phyloP scores from a whole-genome alignment of 2,113 vertebrate species.

The Mesoclemmys tuberculata region DNA sequence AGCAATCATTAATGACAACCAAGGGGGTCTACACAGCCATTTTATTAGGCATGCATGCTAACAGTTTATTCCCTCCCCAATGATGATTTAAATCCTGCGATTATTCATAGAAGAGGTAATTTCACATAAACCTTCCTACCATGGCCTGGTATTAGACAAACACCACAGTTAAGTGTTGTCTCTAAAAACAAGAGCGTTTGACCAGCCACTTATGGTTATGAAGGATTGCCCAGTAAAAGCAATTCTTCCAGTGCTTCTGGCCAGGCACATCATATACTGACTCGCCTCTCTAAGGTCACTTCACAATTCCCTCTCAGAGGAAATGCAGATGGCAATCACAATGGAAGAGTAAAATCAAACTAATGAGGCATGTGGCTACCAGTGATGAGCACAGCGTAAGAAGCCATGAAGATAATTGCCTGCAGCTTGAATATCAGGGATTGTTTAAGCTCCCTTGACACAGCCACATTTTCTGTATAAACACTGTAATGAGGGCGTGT shows the following conservation, averaged over 20 bases:
- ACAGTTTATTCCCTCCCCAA: neutral
- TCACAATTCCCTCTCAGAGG: neutral
- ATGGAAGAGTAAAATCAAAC: neutral
- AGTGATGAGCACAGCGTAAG: neutral
- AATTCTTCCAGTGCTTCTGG: neutral
- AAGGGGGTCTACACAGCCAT: neutral
- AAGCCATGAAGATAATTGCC: neutral
- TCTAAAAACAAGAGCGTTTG: neutral
- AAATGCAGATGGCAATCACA: neutral
- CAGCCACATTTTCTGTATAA: neutral
- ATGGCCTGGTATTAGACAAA: neutral
- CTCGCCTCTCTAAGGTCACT: neutral
- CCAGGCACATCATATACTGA: neutral
- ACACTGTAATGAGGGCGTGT: neutral
- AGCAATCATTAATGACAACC: neutral
- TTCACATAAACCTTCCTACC: neutral
- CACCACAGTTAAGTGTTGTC: neutral
- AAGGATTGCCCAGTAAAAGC: neutral
- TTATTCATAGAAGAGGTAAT: neutral
- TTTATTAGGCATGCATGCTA: neutral
- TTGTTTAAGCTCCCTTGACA: neutral
- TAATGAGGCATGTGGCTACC: neutral
- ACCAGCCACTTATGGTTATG: neutral
- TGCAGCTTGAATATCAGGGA: neutral
- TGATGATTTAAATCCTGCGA: neutral